Evolutionary conservation across 2,888 invertebrate genomes (phyloP), one percentile per base, ranked within the genome.

Genomic region (Unio delphinus): DNA sequence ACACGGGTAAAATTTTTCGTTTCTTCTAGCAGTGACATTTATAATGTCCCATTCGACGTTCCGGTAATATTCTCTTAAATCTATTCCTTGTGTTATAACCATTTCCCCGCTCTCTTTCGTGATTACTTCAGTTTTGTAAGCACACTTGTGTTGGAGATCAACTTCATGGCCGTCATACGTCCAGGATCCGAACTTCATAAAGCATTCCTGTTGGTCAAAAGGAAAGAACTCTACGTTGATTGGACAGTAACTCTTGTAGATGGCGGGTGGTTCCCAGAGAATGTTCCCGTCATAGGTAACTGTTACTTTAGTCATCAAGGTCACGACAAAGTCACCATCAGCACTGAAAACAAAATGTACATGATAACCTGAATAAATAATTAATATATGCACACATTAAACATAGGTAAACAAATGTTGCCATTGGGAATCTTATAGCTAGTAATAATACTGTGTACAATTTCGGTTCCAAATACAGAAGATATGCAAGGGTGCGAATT

Each of bases 141-240:
- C 80, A 57, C 86, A 82, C 56, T 84, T 85, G 67, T 89, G 88
- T 63, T 86, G 86, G 28, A 89, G 79, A 68, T 87, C 88, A 18
- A 90, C 93, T 95, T 88, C 85, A 28, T 83, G 79, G 7, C 97
- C 97, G 91, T 97, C 96, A 91, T 99, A 98, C 82, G 98, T 98
- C 99, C 99, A 99, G 90, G 97, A 97, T 88, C 99, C 98, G 90
- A 99, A 99, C 92, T 98, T 97, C 96, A 98, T 97, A 90, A 97
- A 96, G 91, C 98, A 99, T 87, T 95, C 94, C 92, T 99, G 98
- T 92, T 98, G 97, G 91, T 99, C 98, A 92, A 98, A 98, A 77
- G 98, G 98, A 92, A 98, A 98, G 91, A 96, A 97, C 86, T 96
- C 98, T 96, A 98, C 87, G 96, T 98, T 92, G 71, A 91, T 91